Evolutionary conservation across 2,797 vertebrate genomes (phyloP).

Genomic region (Rhinophrynus dorsalis): DNA sequence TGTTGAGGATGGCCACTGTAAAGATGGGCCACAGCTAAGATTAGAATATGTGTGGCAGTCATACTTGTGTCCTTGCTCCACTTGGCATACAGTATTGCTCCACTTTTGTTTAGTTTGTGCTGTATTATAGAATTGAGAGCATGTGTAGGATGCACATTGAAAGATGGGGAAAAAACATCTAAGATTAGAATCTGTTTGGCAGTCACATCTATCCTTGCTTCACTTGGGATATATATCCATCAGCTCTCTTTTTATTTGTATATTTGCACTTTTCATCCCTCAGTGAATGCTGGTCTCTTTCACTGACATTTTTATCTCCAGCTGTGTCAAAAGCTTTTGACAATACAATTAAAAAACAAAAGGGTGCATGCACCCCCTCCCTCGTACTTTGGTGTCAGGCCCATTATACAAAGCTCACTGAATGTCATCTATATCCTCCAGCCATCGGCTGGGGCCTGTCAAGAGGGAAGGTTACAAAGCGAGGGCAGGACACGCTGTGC

Average conservation of each 20-base stretch:
- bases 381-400: slow-evolving; percentile 44
- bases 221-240: neutral
- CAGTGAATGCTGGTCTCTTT: slow-evolving; percentile 6
- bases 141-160: slow-evolving; percentile 5
- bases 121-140: no score
- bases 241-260: neutral
- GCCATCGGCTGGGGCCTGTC: slow-evolving; percentile 42
- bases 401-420: slow-evolving; percentile 55
- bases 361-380: slow-evolving; percentile 31
- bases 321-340: slow-evolving; percentile 62
- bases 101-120: no score
- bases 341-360: slow-evolving; percentile 59
- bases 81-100: no score
- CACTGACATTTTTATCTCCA: slow-evolving; percentile 54
- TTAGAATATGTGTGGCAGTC: no score
- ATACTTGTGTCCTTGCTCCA: no score
- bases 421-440: slow-evolving; percentile 61
- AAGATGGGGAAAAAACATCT: slow-evolving; percentile 13
- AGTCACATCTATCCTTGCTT: slow-evolving; percentile 30
- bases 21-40: no score
- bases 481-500: slow-evolving; percentile 28
- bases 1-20: no score
- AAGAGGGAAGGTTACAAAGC: slow-evolving; percentile 40
- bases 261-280: neutral
- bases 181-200: neutral